Percentiles rank a stretch among this genome's conserved stretches.
Evolutionary conservation across 2,888 invertebrate species (phyloP).

Genomic region (Drosophila nigricruria): DNA sequence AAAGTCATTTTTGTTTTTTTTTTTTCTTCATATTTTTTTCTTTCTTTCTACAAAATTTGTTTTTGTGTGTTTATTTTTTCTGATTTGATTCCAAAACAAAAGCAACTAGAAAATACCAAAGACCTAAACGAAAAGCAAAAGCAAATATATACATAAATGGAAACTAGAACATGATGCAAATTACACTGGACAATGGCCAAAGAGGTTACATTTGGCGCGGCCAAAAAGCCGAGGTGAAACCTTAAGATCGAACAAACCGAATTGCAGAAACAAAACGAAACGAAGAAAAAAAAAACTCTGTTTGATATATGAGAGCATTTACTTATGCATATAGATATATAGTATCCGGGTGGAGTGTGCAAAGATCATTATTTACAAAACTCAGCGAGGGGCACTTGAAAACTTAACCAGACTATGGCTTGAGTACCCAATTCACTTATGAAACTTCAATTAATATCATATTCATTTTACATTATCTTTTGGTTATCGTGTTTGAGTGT

Average conservation of each 20-base stretch:
- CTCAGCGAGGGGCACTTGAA: not conserved
- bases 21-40: not conserved
- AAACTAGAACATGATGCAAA: conserved; percentile 69
- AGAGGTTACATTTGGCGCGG: conserved; percentile 29
- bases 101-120: conserved; percentile 62
- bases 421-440: no score
- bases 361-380: not conserved
- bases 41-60: conserved; percentile 11
- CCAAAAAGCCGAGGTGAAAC: conserved; percentile 39
- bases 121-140: conserved; percentile 31
- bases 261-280: conserved; percentile 21
- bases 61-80: conserved; percentile 32
- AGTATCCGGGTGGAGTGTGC: conserved; percentile 2
- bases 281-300: conserved; percentile 9
- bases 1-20: conserved; percentile 25
- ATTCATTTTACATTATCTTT: not conserved
- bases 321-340: conserved; percentile 7
- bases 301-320: conserved; percentile 16
- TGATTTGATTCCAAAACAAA: conserved; percentile 36
- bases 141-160: conserved; percentile 57
- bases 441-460: not conserved
- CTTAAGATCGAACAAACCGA: conserved; percentile 38
- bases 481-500: not conserved
- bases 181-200: conserved; percentile 61
- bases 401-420: not conserved